Evolutionary conservation across 2,113 vertebrate genomes (phyloP), one percentile per base, ranked within the genome.

Genomic region (Prochilodus magdalenae): DNA sequence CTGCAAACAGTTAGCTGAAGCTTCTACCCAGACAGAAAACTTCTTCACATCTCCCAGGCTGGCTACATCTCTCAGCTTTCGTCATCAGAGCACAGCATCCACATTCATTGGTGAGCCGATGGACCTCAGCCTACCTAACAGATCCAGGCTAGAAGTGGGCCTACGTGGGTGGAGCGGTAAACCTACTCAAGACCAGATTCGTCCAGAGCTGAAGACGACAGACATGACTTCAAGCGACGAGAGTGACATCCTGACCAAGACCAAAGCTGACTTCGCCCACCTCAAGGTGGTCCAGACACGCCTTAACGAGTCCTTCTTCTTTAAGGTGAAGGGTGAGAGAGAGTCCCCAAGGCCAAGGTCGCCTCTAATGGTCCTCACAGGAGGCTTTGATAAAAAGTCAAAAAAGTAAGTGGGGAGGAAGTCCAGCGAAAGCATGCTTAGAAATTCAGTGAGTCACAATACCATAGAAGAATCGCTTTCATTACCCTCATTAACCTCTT

Each of bases 271-370:
- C 76, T 57, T 69, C 59, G 62, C 75, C 30, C 91, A 94, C 83
- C 86, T 92, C 40, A 85, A 89, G 76, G 89, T 87, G 0, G 87
- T 94, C 49, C 94, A 95, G 87, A 94, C 79, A 63, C 90, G 84
- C 57, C 91, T 95, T 49, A 94, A 94, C 10, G 92, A 94, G 77
- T 94, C 91, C 5, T 95, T 94, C 83, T 95, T 92, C 40, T 94
- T 95, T 86, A 95, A 88, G 84, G 51, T 91, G 1, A 95, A 94
- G 82, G 92, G 93, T 69, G 89, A 93, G 0, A 49, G 36, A 30
- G 73, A n/a, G 22, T 90, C 89, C 0, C 89, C 91, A 0, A 90
- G 92, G 51, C 86, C 94, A 0, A 81, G 79, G 65, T 93, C 91
- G 18, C 94, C 94, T 0, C 88, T 95, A 73, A 93, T 92, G 91